Evolutionary conservation across 2,888 invertebrate genomes (phyloP), one percentile per base, ranked within the genome.

Genomic region (Phymatocera aterrima): DNA sequence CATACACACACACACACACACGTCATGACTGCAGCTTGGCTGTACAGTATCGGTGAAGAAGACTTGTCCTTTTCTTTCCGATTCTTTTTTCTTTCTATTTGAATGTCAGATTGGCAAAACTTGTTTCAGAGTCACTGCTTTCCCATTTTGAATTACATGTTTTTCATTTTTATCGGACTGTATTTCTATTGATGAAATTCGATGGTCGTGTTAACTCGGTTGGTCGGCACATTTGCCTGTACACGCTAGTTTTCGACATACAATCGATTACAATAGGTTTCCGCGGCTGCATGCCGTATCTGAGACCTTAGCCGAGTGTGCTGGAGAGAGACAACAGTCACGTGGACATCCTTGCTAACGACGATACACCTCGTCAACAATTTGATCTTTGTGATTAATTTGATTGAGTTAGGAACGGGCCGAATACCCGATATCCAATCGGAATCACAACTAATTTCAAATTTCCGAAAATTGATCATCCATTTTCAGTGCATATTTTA

Each of bases 81-180:
- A 1, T 54, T 54, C 15, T 51, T 24, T 57, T 12, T 10, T 0
- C 1, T 12, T 10, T 0, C 1, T 21, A 57, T 57, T 28, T 12
- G 4, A 57, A 57, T 15, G 12, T 57, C 57, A 57, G 24, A 57
- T 12, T 28, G 15, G 15, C 10, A 28, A 3, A 21, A 28, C 57
- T 15, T 21, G 21, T 57, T 57, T 57, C 24, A 12, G 4, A 65
- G 28, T 65, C 43, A 68, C 10, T 74, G 64, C 61, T 40, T 77
- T 34, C 78, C 74, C 4, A 60, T 79, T 68, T 81, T 78, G 28
- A 91, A 90, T 0, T 91, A 92, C 92, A 90, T 91, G 28, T 91
- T 90, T 0, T 91, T 92, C 92, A 90, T 91, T 37, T 83, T 87
- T 57, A 89, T 90, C 18, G 8, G 21, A 18, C 21, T 18, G 10